These are phyloP conservation scores for Calephelis virginiensis DNA, from an alignment of 1,140 invertebrate species.

Conservation along the genomic window DNA sequence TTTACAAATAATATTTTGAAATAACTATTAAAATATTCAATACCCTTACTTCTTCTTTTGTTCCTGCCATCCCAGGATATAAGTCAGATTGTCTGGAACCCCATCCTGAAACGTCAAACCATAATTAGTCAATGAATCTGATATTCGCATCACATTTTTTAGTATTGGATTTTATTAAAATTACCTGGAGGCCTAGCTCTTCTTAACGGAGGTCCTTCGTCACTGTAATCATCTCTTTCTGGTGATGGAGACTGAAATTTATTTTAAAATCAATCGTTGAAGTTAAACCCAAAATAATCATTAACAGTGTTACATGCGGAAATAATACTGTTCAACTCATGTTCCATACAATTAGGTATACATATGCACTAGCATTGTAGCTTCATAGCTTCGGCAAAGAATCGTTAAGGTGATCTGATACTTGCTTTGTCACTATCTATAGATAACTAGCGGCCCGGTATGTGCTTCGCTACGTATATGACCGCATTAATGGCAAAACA, in stretches of 20 bases:
- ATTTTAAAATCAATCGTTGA: neutral
- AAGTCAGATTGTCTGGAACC: constrained; percentile 60
- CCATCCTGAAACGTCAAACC: constrained; percentile 43
- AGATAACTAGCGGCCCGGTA: too few relatives aligned
- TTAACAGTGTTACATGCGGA: too few relatives aligned
- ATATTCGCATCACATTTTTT: neutral
- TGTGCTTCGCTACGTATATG: too few relatives aligned
- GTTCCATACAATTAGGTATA: too few relatives aligned
- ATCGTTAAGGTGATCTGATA: too few relatives aligned
- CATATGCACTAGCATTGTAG: too few relatives aligned
- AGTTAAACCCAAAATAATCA: too few relatives aligned
- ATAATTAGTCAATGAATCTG: neutral
- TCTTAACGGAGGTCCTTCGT: constrained; percentile 41
- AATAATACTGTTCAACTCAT: too few relatives aligned
- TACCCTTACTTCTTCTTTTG: constrained; percentile 52
- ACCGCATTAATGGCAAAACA: too few relatives aligned
- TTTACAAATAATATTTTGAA: neutral
- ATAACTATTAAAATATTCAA: constrained; percentile 3
- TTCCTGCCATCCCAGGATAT: constrained; percentile 37
- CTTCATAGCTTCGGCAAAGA: too few relatives aligned
- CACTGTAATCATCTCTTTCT: constrained; percentile 61
- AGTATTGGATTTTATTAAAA: constrained; percentile 10
- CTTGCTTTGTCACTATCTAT: too few relatives aligned
- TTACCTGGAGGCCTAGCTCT: constrained; percentile 42
- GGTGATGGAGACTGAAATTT: constrained; percentile 50